These are phyloP conservation scores for Vireo altiloquus DNA, from an alignment of 2,113 vertebrate genomes.

Conservation along the genomic window DNA sequence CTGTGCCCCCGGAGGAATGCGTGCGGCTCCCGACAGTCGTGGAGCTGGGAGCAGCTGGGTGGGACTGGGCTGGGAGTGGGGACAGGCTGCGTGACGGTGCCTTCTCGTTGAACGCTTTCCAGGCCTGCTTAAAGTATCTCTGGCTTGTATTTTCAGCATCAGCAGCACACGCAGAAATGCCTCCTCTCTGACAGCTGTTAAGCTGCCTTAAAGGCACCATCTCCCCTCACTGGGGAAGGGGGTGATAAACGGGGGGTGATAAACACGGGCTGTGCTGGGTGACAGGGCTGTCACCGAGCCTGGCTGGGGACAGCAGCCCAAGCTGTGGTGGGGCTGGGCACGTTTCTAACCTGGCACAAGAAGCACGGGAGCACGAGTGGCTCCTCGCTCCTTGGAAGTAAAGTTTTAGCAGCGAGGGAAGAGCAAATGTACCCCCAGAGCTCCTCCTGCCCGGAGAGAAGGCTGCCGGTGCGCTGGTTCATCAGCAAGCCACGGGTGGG, in stretches of 20 bases:
- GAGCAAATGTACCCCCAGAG: rapidly evolving
- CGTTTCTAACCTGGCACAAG: background rate
- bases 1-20: slow-evolving; percentile 54
- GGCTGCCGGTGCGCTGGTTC: background rate
- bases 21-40: slow-evolving; percentile 48
- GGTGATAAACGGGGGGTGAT: background rate
- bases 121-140: slow-evolving; percentile 60
- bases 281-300: background rate
- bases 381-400: background rate
- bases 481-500: background rate
- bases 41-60: slow-evolving; percentile 60
- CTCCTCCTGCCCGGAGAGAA: background rate
- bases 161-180: slow-evolving; percentile 48
- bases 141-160: slow-evolving; percentile 63
- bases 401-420: background rate
- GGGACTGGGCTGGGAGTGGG: slow-evolving; percentile 33
- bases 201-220: slow-evolving; percentile 56
- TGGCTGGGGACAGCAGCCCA: rapidly evolving
- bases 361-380: background rate
- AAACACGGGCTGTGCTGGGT: background rate
- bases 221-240: background rate
- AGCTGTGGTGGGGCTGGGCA: background rate
- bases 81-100: background rate
- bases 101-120: slow-evolving; percentile 56
- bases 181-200: slow-evolving; percentile 48